Evolutionary conservation across 2,888 invertebrate species (phyloP), one percentile per base, ranked within the genome.

Genomic region (Tortricodes alternella): DNA sequence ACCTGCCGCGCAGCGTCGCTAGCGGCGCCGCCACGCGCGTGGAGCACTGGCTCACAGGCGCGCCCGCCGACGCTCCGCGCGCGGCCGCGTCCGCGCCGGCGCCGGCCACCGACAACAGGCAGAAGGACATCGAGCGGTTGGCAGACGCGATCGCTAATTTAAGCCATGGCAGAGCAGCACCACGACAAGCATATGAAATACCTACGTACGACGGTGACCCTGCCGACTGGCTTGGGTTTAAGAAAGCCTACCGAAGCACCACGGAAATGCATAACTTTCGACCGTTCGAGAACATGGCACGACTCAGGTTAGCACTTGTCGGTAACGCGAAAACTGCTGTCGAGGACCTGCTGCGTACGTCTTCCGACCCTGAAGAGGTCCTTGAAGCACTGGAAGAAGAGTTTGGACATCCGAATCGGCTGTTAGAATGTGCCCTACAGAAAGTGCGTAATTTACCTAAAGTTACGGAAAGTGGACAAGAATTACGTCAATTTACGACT

Each of bases 311-410:
- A 3, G 44, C 44, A 5, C 44, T 44, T 16, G 11, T 44, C 15
- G 44, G 44, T 5, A 29, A 44, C 2, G 44, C 44, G 4, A 44
- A 44, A 9, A 24, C 44, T 3, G 46, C 46, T 13, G 35, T 46
- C 16, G 16, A 7, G 8, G 46, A 46, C 15, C 32, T 34, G 6
- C 18, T 46, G 8, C 7, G 34, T 21, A 46, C 32, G 1, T 18
- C 29, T 15, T 29, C 46, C 13, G 34, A 46, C 9, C 21, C 46
- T 3, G 34, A 46, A 8, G 46, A 34, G 9, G 35, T 46, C 6
- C 15, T 44, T 4, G 24, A 19, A 27, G 44, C 32, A 2, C 44
- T 44, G 3, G 44, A 32, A n/a, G 32, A 44, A 2, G 44, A 32
- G 18, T 44, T 44, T 13, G 44, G 32, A 2, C 32, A 44, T n/a